A percentile compares a stretch with the other conserved stretches of the same genome.
These are phyloP conservation scores for Alces alces DNA, from an alignment of 2,113 vertebrate species.

Conservation along the genomic window DNA sequence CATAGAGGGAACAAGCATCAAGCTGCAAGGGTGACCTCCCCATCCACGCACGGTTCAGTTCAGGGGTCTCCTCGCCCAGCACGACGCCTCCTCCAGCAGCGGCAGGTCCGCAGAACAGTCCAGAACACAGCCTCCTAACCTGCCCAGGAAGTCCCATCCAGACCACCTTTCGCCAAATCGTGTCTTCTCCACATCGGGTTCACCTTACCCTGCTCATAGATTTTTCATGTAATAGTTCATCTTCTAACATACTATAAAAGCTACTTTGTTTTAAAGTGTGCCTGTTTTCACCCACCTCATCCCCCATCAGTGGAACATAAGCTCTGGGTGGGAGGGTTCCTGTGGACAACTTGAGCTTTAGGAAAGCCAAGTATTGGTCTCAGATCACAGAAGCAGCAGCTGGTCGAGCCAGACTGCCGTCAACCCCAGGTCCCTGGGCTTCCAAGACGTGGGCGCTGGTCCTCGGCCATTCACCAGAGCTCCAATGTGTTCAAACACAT, in stretches of 20 bases:
- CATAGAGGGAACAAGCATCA: not conserved
- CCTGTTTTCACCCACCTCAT: not conserved
- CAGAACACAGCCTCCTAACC: not conserved
- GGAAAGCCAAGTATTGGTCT: not conserved
- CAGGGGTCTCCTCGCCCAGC: not conserved
- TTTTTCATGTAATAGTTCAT: not conserved
- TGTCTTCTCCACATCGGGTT: too few relatives aligned
- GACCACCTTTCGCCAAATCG: not conserved
- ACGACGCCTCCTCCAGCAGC: rapidly evolving
- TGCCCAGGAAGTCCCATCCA: not conserved
- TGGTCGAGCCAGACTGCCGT: rapidly evolving
- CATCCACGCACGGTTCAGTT: not conserved
- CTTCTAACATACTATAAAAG: not conserved
- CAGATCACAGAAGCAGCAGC: not conserved
- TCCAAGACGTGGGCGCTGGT: rapidly evolving
- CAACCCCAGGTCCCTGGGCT: not conserved
- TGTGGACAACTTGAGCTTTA: not conserved
- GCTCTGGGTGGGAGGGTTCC: not conserved
- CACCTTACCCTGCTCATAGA: not conserved
- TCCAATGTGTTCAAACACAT: rapidly evolving
- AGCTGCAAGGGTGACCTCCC: rapidly evolving
- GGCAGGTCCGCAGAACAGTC: not conserved
- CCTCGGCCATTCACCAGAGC: not conserved
- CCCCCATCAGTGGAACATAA: too few relatives aligned
- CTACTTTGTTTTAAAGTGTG: not conserved